A percentile compares a stretch with the other conserved stretches of the same genome.
phyloP scores from a whole-genome alignment of 2,797 vertebrate species.

The Onychomys arenicola region DNA sequence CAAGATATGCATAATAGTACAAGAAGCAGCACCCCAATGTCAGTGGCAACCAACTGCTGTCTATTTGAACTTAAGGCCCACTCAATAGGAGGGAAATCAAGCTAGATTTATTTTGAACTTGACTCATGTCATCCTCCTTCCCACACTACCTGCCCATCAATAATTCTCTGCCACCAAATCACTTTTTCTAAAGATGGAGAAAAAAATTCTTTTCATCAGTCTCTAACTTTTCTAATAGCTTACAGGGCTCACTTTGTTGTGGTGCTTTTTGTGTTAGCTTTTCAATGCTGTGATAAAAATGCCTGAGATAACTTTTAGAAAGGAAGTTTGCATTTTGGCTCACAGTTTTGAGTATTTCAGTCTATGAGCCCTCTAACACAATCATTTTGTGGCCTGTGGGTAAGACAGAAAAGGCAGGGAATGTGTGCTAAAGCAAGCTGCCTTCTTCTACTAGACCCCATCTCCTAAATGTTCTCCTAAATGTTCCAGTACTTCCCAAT shows the following conservation, averaged over 20 bases:
- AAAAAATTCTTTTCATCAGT: background rate
- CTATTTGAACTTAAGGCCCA: background rate
- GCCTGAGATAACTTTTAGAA: too few species aligned
- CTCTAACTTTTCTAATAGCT: background rate
- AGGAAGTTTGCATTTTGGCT: background rate
- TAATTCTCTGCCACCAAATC: background rate
- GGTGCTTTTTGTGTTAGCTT: background rate
- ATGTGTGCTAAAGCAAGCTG: background rate
- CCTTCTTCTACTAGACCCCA: background rate
- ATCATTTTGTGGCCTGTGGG: background rate
- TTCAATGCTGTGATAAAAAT: background rate
- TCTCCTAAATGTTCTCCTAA: too few species aligned
- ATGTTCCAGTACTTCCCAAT: background rate
- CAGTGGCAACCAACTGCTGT: background rate
- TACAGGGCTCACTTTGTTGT: too few species aligned
- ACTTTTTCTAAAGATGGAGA: background rate
- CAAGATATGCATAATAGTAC: background rate
- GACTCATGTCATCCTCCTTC: background rate
- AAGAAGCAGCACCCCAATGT: too few species aligned
- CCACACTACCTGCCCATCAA: background rate
- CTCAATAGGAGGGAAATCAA: background rate
- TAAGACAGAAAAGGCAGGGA: background rate
- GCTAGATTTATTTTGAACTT: background rate
- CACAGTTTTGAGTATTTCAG: background rate
- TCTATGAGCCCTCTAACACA: too few species aligned